Percentiles rank a stretch among this genome's conserved stretches.
These are phyloP conservation scores for Actinia equina DNA, from an alignment of 64 coral and sea anemone genomes.

Conservation along the genomic window DNA sequence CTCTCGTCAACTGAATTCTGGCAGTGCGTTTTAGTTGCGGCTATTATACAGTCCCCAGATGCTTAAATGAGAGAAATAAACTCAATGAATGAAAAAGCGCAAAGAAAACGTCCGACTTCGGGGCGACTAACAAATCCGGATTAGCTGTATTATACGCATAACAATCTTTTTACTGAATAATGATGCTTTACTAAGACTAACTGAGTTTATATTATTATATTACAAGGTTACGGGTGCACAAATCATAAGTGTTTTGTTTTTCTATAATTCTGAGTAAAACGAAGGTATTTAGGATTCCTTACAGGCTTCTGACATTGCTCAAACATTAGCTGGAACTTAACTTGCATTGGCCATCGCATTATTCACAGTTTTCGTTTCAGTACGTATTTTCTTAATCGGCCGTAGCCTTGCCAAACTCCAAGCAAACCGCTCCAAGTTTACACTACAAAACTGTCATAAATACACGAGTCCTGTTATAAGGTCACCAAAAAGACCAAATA, in stretches of 20 bases:
- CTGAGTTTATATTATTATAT: conserved; percentile 14
- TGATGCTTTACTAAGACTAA: background rate
- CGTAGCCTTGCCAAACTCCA: background rate
- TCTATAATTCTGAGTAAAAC: background rate
- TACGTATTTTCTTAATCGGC: background rate
- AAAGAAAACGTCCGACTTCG: background rate
- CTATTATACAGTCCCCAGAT: conserved; percentile 47
- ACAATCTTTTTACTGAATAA: background rate
- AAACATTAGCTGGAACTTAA: background rate
- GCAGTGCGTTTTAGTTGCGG: conserved; percentile 55
- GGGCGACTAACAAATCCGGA: background rate
- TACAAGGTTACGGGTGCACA: background rate
- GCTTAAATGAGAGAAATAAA: conserved; percentile 24
- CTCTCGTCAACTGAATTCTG: conserved; percentile 26
- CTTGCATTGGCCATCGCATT: background rate
- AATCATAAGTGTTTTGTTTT: background rate
- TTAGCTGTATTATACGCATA: background rate
- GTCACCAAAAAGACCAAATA: conserved; percentile 1
- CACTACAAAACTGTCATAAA: conserved; percentile 8
- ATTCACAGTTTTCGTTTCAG: no score
- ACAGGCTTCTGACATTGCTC: background rate
- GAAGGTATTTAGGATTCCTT: background rate
- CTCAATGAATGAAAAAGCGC: background rate
- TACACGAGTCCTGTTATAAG: background rate
- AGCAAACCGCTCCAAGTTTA: background rate